These are phyloP conservation scores for Sebastes hopkinsi DNA, from an alignment of 2,797 vertebrate species.

Conservation along the genomic window DNA sequence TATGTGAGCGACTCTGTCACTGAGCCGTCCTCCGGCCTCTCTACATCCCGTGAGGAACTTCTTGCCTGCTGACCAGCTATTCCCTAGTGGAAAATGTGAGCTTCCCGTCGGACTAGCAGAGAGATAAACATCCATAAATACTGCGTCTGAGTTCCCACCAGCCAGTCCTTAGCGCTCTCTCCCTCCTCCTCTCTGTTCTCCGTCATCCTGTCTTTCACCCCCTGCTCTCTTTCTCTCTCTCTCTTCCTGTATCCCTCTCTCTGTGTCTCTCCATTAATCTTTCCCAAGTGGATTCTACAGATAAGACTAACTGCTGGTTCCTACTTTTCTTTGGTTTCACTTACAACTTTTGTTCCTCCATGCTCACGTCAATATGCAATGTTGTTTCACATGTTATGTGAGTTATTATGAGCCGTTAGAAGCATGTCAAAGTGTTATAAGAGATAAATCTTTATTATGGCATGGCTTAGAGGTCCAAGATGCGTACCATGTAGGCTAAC, in stretches of 20 bases:
- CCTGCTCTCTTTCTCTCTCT: constrained; percentile 28
- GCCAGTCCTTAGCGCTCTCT: constrained; percentile 45
- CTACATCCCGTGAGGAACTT: constrained; percentile 38
- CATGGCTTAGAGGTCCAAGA: neutral
- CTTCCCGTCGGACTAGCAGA: constrained; percentile 68
- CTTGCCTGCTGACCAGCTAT: constrained; percentile 58
- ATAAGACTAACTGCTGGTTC: constrained; percentile 37
- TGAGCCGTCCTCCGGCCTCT: constrained; percentile 33
- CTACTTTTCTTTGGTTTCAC: constrained; percentile 9
- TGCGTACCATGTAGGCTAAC: neutral
- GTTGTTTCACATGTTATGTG: neutral
- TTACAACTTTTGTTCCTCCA: constrained; percentile 14
- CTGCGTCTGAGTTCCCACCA: constrained; percentile 73
- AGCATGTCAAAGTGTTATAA: neutral
- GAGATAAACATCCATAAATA: constrained; percentile 82
- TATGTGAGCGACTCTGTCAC: constrained; percentile 30
- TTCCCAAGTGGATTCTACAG: constrained; percentile 43
- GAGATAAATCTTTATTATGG: neutral
- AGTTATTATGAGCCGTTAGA: neutral
- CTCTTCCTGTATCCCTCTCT: constrained; percentile 45
- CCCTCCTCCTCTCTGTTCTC: constrained; percentile 53
- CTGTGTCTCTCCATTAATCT: constrained; percentile 22
- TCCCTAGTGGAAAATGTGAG: constrained; percentile 81
- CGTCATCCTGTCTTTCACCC: constrained; percentile 53
- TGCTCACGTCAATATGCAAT: neutral